These are phyloP conservation scores for Verasper variegatus DNA, from an alignment of 2,113 vertebrate species.

Conservation along the genomic window DNA sequence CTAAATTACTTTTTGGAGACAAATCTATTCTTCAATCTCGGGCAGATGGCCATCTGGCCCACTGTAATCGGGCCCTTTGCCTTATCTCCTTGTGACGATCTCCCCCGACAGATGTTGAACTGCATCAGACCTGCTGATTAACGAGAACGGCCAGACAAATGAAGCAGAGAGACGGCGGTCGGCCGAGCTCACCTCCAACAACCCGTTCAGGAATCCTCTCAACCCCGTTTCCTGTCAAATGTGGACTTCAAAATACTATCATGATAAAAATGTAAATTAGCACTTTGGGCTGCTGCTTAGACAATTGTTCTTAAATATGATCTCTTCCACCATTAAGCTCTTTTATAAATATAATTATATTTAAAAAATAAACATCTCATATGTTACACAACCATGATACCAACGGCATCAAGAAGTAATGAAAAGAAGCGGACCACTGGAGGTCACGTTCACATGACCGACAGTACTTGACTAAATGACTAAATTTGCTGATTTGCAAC, in stretches of 20 bases:
- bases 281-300: not conserved
- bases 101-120: slow-evolving; percentile 72
- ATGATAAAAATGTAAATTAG: not conserved
- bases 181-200: slow-evolving; percentile 13
- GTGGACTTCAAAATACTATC: slow-evolving; percentile 13
- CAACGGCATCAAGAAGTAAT: slow-evolving; percentile 18
- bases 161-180: slow-evolving; percentile 1
- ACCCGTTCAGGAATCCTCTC: slow-evolving; percentile 47
- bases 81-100: slow-evolving; percentile 63
- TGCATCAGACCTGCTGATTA: slow-evolving; percentile 66
- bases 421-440: not conserved
- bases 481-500: slow-evolving; percentile 1
- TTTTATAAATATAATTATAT: slow-evolving; percentile 45
- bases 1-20: slow-evolving; percentile 84
- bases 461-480: not conserved
- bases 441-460: not conserved
- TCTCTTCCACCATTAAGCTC: not conserved
- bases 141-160: slow-evolving; percentile 46
- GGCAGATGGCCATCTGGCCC: slow-evolving; percentile 80
- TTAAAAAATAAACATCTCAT: slow-evolving; percentile 44
- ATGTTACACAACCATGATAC: slow-evolving; percentile 38
- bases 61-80: slow-evolving; percentile 53
- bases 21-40: slow-evolving; percentile 84
- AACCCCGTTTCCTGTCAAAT: not conserved
- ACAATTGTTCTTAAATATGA: slow-evolving; percentile 4